These are phyloP conservation scores for Drosophila albomicans DNA, from an alignment of 1,140 invertebrate genomes.

Conservation along the genomic window DNA sequence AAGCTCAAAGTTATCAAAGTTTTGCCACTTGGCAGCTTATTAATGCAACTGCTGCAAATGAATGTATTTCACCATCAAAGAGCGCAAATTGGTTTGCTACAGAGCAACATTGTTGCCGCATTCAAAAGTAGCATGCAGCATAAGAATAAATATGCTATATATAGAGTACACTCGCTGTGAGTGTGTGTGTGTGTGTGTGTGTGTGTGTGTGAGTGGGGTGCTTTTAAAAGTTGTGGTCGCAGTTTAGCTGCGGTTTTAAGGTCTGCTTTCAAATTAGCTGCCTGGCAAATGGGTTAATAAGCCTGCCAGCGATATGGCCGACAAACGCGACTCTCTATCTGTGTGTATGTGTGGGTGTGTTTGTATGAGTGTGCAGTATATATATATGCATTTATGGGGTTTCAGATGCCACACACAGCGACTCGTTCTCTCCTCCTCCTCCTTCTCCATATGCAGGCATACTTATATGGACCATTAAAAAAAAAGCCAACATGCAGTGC, in stretches of 20 bases:
- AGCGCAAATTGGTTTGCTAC: no score
- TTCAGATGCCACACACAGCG: not conserved
- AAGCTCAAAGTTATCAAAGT: no score
- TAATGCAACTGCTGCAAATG: no score
- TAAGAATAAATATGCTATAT: no score
- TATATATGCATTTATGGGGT: not conserved
- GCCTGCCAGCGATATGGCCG: slow-evolving; percentile 26
- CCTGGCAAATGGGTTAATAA: slow-evolving; percentile 46
- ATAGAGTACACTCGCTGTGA: no score
- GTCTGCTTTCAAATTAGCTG: slow-evolving; percentile 41
- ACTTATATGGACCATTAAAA: slow-evolving; percentile 44
- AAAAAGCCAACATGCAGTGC: slow-evolving; percentile 46
- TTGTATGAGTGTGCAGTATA: not conserved
- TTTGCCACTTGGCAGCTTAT: no score
- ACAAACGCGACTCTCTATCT: not conserved
- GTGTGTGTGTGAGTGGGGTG: not conserved
- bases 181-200: no score
- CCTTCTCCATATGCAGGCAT: slow-evolving; percentile 14
- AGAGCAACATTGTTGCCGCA: no score
- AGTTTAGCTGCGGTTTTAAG: slow-evolving; percentile 19
- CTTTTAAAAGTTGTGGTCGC: slow-evolving; percentile 15
- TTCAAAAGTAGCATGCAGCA: no score
- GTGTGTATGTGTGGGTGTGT: slow-evolving; percentile 9
- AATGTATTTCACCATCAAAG: no score
- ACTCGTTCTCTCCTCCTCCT: not conserved